These are phyloP conservation scores for Rutpela maculata DNA, from an alignment of 2,888 invertebrate species.

Conservation along the genomic window DNA sequence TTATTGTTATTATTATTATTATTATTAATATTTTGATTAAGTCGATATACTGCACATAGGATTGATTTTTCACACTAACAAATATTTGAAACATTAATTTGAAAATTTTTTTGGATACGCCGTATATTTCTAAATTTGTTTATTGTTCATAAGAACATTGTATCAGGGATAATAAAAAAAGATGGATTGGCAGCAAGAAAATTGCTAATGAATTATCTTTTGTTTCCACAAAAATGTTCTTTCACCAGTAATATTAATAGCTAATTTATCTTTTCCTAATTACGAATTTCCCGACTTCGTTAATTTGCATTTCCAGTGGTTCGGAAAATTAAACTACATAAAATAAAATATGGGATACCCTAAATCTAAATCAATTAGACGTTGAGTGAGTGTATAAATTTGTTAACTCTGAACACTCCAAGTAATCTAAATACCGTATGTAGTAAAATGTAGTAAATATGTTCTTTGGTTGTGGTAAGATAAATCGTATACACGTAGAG, in stretches of 20 bases:
- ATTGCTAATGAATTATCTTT: background rate
- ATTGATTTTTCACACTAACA: no score
- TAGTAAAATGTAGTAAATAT: background rate
- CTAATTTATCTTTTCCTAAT: constrained; percentile 18
- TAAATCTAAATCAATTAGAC: constrained; percentile 35
- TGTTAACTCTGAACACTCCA: constrained; percentile 1
- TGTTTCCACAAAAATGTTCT: background rate
- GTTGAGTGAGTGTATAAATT: constrained; percentile 27
- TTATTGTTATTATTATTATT: no score
- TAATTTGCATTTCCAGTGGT: constrained; percentile 30
- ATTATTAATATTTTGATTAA: no score
- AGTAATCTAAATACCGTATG: background rate
- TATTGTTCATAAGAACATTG: no score
- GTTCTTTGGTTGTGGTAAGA: no score
- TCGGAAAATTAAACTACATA: constrained; percentile 28
- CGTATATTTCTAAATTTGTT: no score
- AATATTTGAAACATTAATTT: no score
- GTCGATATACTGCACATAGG: no score
- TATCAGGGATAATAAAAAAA: background rate
- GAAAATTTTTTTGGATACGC: no score
- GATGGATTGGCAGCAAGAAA: background rate
- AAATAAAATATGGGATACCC: constrained; percentile 27
- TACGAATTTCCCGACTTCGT: constrained; percentile 11
- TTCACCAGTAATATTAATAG: background rate
- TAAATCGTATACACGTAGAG: no score